phyloP scores from a whole-genome alignment of 2,113 vertebrate genomes.

The Labeo catla region DNA sequence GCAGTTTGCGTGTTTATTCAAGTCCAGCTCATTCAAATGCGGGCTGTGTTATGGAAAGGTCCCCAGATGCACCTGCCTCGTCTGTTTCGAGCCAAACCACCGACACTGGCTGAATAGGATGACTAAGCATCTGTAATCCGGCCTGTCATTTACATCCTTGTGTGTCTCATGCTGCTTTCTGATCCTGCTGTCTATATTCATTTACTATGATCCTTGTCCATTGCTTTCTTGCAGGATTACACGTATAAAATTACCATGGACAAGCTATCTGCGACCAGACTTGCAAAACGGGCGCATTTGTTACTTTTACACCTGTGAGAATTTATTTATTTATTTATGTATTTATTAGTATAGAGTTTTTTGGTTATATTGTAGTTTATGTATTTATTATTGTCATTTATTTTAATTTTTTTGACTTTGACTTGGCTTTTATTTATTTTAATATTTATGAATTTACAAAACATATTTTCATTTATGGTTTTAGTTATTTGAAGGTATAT shows the following conservation, averaged over 20 bases:
- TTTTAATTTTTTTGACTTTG: neutral
- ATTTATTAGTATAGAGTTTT: neutral
- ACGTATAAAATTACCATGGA: neutral
- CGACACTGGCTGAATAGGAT: slow-evolving; percentile 36
- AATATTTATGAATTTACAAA: neutral
- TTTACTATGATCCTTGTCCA: neutral
- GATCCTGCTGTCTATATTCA: neutral
- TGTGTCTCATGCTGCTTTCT: neutral
- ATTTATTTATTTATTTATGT: neutral
- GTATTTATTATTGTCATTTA: too few species aligned
- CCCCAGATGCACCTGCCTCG: slow-evolving; percentile 57
- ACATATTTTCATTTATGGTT: neutral
- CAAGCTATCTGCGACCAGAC: neutral
- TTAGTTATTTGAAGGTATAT: neutral
- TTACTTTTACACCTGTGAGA: neutral
- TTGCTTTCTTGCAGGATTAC: neutral
- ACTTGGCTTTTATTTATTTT: neutral
- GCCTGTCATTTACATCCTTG: slow-evolving; percentile 14
- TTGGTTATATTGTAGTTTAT: too few species aligned
- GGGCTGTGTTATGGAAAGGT: slow-evolving; percentile 60
- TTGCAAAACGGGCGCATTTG: neutral
- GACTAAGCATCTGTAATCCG: slow-evolving; percentile 27
- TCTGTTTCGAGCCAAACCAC: slow-evolving; percentile 47
- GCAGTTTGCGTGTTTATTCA: slow-evolving; percentile 59
- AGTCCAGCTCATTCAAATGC: slow-evolving; percentile 57